These are phyloP conservation scores for Aphelenchoides bicaudatus DNA, from an alignment of 2,888 invertebrate species.

Conservation along the genomic window DNA sequence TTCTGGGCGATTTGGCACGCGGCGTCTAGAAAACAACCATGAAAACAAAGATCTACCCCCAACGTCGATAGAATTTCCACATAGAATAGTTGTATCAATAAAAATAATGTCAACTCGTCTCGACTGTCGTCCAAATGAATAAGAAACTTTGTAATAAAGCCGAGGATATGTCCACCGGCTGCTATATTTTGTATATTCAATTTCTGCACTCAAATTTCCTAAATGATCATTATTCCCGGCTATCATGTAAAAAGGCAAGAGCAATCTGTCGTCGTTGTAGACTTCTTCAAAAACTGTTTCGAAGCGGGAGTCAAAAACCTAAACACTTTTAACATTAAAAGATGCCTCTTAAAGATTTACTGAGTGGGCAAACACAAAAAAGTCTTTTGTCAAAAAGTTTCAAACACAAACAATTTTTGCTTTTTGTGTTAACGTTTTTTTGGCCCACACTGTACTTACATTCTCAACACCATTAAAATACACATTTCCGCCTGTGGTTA, in stretches of 20 bases:
- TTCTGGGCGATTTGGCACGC: constrained; percentile 34
- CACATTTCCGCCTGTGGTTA: constrained; percentile 64
- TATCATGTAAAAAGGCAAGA: constrained; percentile 63
- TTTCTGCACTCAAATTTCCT: constrained; percentile 64
- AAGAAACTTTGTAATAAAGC: constrained; percentile 33
- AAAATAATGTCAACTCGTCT: constrained; percentile 62
- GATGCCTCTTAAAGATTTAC: no score
- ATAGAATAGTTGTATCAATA: constrained; percentile 64
- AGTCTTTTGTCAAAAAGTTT: no score
- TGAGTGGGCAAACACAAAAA: no score
- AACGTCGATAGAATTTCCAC: constrained; percentile 61
- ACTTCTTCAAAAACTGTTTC: constrained; percentile 64
- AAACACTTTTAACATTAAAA: no score
- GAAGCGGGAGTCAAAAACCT: no score
- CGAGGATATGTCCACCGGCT: constrained; percentile 31
- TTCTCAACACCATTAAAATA: constrained; percentile 64
- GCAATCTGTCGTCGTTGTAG: constrained; percentile 56
- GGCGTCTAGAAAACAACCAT: constrained; percentile 35
- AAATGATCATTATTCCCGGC: constrained; percentile 66
- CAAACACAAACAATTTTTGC: no score
- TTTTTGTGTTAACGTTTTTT: no score
- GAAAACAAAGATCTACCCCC: constrained; percentile 24
- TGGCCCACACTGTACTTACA: no score
- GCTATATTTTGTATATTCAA: constrained; percentile 61
- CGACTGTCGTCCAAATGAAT: constrained; percentile 49